Evolutionary conservation across 1,140 invertebrate species (phyloP).

Genomic region (Ceratina calcarata): DNA sequence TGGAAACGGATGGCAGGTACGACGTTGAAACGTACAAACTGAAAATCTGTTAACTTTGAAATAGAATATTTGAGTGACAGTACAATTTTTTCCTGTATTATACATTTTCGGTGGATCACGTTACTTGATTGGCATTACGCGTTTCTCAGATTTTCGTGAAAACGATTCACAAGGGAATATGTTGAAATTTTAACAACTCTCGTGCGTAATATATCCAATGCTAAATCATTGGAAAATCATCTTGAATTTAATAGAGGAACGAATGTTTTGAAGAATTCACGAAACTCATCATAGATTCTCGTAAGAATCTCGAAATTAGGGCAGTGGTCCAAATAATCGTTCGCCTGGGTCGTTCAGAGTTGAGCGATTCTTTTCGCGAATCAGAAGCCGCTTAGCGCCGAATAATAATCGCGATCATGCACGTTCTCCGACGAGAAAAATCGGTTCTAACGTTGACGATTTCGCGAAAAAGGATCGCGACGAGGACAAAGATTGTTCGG

Average conservation of each 20-base stretch:
- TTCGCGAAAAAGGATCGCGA: conserved; percentile 33
- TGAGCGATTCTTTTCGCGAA: background rate
- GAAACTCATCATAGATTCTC: too few species aligned
- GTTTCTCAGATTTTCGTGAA: conserved; percentile 13
- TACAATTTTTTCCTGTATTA: background rate
- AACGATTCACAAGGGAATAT: background rate
- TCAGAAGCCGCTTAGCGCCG: background rate
- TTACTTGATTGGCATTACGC: conserved; percentile 14
- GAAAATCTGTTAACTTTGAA: conserved; percentile 21
- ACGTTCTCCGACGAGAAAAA: conserved; percentile 6
- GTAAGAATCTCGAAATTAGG: too few species aligned
- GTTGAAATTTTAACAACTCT: background rate
- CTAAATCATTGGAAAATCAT: too few species aligned
- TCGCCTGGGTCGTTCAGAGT: too few species aligned
- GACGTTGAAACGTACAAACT: conserved; percentile 15
- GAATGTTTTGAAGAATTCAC: too few species aligned
- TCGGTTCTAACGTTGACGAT: conserved; percentile 24
- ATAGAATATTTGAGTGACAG: conserved; percentile 13
- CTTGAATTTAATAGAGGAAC: too few species aligned
- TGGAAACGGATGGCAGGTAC: background rate
- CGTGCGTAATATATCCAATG: too few species aligned
- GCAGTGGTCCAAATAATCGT: too few species aligned
- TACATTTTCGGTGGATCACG: background rate
- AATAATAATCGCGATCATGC: background rate
- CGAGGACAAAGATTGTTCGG: background rate